Conservation (phyloP, 2,888 invertebrate genomes). For the Machimus atricapillus region DNA sequence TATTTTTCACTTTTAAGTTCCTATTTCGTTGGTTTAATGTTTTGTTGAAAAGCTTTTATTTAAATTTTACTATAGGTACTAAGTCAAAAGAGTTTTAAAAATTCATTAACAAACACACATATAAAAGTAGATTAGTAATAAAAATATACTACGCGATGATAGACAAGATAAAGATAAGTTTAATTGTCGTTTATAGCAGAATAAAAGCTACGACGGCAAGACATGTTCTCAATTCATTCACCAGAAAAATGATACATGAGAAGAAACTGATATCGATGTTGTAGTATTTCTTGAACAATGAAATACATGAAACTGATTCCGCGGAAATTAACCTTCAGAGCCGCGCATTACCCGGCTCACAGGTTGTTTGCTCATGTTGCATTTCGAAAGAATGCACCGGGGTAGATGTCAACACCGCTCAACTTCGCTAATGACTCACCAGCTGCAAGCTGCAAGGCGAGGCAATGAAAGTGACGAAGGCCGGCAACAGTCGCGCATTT, state of each 20-base stretch:
- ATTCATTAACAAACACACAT: no score
- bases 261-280: not conserved
- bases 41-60: no score
- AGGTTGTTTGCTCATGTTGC: not conserved
- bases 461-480: not conserved
- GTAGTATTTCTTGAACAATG: not conserved
- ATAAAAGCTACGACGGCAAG: not conserved
- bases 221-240: not conserved
- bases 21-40: no score
- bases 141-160: not conserved
- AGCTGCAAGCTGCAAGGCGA: not conserved
- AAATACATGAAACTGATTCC: not conserved
- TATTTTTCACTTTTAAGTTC: no score
- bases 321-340: not conserved
- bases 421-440: not conserved
- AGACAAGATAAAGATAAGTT: not conserved
- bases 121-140: not conserved
- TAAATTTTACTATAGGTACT: no score
- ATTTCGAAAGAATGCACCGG: not conserved
- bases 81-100: no score
- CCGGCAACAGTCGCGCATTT: not conserved
- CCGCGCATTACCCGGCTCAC: not conserved
- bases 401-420: not conserved
- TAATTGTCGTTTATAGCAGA: not conserved
- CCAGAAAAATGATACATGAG: not conserved